Evolutionary conservation across 2,113 vertebrate species (phyloP).

Genomic region (Chroicocephalus ridibundus): DNA sequence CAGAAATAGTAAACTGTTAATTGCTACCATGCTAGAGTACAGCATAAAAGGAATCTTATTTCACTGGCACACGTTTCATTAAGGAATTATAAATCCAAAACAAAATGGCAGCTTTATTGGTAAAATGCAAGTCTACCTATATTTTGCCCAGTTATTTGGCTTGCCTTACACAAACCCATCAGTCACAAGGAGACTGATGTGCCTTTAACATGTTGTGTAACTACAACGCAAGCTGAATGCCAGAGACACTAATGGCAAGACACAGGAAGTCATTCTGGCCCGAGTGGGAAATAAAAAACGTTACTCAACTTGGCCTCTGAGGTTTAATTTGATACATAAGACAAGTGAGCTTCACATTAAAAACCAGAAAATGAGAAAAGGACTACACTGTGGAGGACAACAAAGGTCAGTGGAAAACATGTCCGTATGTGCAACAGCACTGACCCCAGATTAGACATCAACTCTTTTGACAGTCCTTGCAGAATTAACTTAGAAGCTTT

Average conservation of each 20-base stretch:
- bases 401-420: background rate
- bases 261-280: background rate
- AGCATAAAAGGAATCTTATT: background rate
- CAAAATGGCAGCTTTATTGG: background rate
- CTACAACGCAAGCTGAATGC: background rate
- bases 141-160: background rate
- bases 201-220: background rate
- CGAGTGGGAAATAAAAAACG: background rate
- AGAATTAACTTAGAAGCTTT: background rate
- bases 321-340: background rate
- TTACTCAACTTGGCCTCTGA: background rate
- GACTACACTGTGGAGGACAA: background rate
- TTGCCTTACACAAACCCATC: background rate
- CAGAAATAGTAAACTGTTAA: background rate
- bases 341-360: background rate
- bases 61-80: background rate
- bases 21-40: background rate
- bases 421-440: fast-evolving
- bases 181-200: background rate
- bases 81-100: background rate
- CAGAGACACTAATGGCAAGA: background rate
- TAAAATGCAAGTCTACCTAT: background rate
- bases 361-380: background rate
- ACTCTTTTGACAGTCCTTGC: background rate
- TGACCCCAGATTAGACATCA: background rate